A percentile compares a stretch with the other conserved stretches of the same genome.
These are phyloP conservation scores for Nothocercus nigrocapillus DNA, from an alignment of 2,113 vertebrate species.

Conservation along the genomic window DNA sequence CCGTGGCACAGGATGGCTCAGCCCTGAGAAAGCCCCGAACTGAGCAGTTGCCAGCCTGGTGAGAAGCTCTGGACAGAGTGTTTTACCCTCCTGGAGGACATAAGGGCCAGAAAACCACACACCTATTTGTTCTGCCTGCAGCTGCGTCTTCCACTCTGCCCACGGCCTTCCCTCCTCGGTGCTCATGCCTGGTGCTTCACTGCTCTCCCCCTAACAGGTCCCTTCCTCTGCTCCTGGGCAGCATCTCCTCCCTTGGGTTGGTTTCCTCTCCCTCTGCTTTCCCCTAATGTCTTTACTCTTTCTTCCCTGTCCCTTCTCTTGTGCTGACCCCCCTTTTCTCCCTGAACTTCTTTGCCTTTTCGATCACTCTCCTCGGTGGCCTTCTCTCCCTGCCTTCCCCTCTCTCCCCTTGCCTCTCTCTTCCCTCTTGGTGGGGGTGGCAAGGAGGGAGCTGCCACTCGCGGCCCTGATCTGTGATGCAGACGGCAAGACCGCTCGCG, in stretches of 20 bases:
- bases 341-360: background rate
- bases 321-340: background rate
- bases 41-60: background rate
- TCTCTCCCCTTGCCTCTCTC: background rate
- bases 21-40: background rate
- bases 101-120: background rate
- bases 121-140: background rate
- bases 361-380: background rate
- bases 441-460: background rate
- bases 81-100: background rate
- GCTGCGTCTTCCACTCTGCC: background rate
- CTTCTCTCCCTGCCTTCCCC: background rate
- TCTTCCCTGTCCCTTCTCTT: background rate
- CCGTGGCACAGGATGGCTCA: background rate
- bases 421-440: slow-evolving; percentile 4
- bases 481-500: background rate
- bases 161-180: too few relatives aligned
- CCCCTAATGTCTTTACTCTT: background rate
- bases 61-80: background rate
- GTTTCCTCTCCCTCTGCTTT: background rate
- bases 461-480: background rate
- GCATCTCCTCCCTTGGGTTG: background rate
- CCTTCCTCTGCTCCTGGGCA: slow-evolving; percentile 14
- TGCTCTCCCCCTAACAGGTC: background rate
- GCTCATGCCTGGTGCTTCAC: too few relatives aligned